phyloP scores from a whole-genome alignment of 2,113 vertebrate genomes.

The Murina feae region DNA sequence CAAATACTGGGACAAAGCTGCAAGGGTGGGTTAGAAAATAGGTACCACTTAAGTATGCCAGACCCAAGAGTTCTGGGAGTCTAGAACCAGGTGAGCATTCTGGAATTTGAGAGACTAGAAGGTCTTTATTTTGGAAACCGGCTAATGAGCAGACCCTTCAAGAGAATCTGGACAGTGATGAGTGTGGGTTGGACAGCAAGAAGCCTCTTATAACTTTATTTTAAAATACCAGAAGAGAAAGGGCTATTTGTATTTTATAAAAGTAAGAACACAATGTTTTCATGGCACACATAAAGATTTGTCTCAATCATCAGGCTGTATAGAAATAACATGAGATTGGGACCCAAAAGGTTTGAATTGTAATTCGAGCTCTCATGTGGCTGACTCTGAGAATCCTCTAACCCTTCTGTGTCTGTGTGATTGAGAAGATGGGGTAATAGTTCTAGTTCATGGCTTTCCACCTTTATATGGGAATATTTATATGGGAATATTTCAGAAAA shows the following conservation, averaged over 20 bases:
- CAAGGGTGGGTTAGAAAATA: background rate
- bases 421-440: background rate
- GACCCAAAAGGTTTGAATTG: background rate
- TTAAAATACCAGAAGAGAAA: background rate
- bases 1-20: background rate
- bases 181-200: background rate
- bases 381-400: background rate
- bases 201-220: background rate
- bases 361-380: background rate
- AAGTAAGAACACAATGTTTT: background rate
- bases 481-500: constrained; percentile 93
- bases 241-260: background rate
- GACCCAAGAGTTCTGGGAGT: background rate
- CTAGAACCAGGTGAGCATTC: background rate
- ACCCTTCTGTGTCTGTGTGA: background rate
- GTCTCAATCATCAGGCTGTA: background rate
- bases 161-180: background rate
- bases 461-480: no score
- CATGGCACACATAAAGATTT: background rate
- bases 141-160: background rate
- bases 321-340: background rate
- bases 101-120: background rate
- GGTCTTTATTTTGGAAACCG: background rate
- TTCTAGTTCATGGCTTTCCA: constrained; percentile 79
- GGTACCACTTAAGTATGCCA: background rate